Conservation (phyloP, 1,140 invertebrate species). For the Eulimnadia texana region DNA sequence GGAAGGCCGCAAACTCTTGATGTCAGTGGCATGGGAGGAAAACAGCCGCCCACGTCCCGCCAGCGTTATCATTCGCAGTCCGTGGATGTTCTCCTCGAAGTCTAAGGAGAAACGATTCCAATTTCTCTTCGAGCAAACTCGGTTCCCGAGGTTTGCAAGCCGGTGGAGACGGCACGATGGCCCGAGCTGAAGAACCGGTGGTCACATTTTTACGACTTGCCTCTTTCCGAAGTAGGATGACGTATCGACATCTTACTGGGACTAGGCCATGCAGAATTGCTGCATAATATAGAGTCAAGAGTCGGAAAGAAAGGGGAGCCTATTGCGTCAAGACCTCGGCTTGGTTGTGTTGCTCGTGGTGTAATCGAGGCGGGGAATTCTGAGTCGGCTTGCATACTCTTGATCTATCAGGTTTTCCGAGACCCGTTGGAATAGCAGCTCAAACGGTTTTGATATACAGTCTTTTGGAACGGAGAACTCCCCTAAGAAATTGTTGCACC, state of each 20-base stretch:
- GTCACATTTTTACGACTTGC: not conserved
- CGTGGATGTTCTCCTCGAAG: too few species aligned
- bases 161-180: not conserved
- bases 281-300: not conserved
- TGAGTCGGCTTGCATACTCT: not conserved
- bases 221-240: not conserved
- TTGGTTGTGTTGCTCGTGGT: slow-evolving; percentile 1
- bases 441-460: not conserved
- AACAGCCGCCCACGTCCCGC: too few species aligned
- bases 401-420: not conserved
- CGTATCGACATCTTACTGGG: slow-evolving; percentile 3
- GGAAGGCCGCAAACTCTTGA: too few species aligned
- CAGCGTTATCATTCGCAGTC: too few species aligned
- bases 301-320: not conserved
- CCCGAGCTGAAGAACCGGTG: not conserved
- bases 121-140: too few species aligned
- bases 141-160: not conserved
- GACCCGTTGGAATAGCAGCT: not conserved
- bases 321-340: not conserved
- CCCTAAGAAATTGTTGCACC: not conserved
- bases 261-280: not conserved
- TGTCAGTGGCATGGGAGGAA: too few species aligned
- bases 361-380: not conserved
- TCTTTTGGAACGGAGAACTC: not conserved
- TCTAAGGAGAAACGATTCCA: not conserved